Conservation (phyloP, 2,797 vertebrate species). For the Hippoglossus hippoglossus region DNA sequence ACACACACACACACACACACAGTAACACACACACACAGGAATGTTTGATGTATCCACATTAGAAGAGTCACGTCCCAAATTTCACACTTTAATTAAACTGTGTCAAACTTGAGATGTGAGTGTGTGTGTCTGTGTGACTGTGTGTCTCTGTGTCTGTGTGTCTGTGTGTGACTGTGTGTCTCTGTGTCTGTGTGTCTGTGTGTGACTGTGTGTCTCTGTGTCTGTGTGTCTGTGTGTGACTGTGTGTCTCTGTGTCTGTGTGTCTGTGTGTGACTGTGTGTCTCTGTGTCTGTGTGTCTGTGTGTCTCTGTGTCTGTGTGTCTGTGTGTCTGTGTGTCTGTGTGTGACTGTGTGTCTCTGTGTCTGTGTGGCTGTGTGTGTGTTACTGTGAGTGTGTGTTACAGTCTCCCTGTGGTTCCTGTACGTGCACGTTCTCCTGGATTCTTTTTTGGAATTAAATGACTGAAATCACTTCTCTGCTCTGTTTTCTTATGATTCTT, state of each 20-base stretch:
- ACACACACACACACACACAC: too few species aligned
- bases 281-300: slow-evolving; percentile 2
- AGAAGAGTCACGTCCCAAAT: too few species aligned
- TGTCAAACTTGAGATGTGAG: too few species aligned
- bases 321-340: slow-evolving; percentile 1
- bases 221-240: background rate
- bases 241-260: background rate
- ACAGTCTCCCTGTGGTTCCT: slow-evolving; percentile 4
- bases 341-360: background rate
- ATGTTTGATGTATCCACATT: too few species aligned
- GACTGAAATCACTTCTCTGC: background rate
- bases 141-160: slow-evolving; percentile 9
- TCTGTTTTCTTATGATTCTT: too few species aligned
- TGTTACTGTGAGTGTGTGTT: background rate
- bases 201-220: background rate
- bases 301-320: background rate
- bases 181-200: background rate
- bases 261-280: background rate
- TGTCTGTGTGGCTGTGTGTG: too few species aligned
- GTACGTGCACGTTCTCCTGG: slow-evolving; percentile 20
- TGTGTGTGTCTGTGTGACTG: too few species aligned
- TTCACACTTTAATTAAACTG: too few species aligned
- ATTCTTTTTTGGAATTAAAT: slow-evolving; percentile 36
- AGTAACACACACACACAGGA: too few species aligned
- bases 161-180: background rate